phyloP scores from a whole-genome alignment of 2,888 invertebrate species.

The Linyphia triangularis region DNA sequence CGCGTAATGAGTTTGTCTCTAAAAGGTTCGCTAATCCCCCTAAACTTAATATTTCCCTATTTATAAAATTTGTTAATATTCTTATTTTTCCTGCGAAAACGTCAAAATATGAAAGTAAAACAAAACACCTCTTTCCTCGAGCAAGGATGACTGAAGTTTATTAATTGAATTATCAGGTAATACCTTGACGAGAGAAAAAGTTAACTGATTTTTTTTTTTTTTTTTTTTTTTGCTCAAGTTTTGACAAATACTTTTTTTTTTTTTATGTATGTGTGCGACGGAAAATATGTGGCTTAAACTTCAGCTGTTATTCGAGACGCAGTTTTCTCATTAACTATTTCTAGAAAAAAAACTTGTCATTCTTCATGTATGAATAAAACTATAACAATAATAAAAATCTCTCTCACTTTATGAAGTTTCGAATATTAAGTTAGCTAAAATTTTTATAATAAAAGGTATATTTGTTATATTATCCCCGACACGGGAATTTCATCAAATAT shows the following conservation, averaged over 20 bases:
- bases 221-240: slow-evolving; percentile 6
- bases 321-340: slow-evolving; percentile 6
- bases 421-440: no score
- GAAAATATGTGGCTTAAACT: slow-evolving; percentile 12
- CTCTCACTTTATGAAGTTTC: no score
- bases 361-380: no score
- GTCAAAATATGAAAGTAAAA: background rate
- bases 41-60: slow-evolving; percentile 11
- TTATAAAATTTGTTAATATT: slow-evolving; percentile 19
- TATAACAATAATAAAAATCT: no score
- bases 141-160: slow-evolving; percentile 2
- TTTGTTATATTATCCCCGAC: no score
- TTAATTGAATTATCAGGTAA: slow-evolving; percentile 44
- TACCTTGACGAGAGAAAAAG: slow-evolving; percentile 17
- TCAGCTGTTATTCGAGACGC: slow-evolving; percentile 24
- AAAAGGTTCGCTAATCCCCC: background rate
- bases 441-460: no score
- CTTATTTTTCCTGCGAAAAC: background rate
- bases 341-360: background rate
- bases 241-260: slow-evolving; percentile 32
- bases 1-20: background rate
- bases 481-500: no score
- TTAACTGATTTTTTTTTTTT: slow-evolving; percentile 43
- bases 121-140: background rate
- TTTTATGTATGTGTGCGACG: background rate